Conservation (phyloP, 2,888 invertebrate genomes). For the Noctua janthe region DNA sequence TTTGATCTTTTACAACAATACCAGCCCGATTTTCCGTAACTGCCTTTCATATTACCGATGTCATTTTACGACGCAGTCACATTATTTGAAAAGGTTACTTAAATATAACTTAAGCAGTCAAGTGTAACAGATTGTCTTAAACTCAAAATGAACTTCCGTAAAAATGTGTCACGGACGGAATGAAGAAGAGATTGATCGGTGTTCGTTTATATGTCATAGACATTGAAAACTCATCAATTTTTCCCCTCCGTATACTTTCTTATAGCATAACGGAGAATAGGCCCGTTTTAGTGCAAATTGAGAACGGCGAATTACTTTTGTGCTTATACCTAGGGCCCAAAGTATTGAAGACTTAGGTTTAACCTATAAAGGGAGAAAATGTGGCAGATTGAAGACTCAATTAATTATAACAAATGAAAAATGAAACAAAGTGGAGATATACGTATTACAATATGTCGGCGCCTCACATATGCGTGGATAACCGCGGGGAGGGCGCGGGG, state of each 20-base stretch:
- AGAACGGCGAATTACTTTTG: constrained; percentile 65
- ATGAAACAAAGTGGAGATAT: background rate
- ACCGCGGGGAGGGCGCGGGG: no score
- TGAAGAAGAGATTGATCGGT: constrained; percentile 64
- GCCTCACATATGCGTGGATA: no score
- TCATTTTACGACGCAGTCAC: background rate
- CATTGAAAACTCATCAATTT: constrained; percentile 74
- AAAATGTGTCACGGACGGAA: constrained; percentile 47
- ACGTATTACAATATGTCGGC: background rate
- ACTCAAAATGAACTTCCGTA: constrained; percentile 34
- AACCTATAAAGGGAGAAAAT: background rate
- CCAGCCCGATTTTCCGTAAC: background rate
- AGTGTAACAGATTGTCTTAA: constrained; percentile 34
- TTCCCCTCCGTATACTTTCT: constrained; percentile 72
- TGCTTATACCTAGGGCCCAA: constrained; percentile 19
- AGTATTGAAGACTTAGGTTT: constrained; percentile 3
- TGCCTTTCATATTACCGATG: background rate
- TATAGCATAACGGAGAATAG: constrained; percentile 66
- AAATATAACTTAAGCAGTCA: constrained; percentile 19
- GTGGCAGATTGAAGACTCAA: background rate
- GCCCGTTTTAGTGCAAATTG: constrained; percentile 77
- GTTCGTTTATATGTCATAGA: constrained; percentile 67
- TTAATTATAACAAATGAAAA: background rate
- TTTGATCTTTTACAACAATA: background rate
- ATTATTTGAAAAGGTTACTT: constrained; percentile 1